These are phyloP conservation scores for Lycaena phlaeas DNA, from an alignment of 2,888 invertebrate species.

Conservation along the genomic window DNA sequence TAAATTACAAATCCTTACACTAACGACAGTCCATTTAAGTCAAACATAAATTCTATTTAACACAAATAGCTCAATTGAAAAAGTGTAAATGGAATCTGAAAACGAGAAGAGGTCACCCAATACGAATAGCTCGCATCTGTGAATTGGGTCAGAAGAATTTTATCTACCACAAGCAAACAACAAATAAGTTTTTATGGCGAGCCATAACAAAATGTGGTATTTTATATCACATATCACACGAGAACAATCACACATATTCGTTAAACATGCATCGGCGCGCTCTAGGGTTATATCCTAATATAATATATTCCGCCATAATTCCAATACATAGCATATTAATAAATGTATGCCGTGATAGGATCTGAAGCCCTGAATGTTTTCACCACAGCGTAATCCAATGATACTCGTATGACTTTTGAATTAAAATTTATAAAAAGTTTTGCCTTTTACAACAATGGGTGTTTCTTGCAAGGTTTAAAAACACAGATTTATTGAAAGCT, in stretches of 20 bases:
- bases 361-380: constrained; percentile 1
- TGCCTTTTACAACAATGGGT: too few species aligned
- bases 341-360: not conserved
- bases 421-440: too few species aligned
- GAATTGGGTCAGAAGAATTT: not conserved
- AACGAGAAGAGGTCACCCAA: not conserved
- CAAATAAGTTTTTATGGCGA: not conserved
- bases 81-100: not conserved
- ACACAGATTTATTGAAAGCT: too few species aligned
- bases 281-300: too few species aligned
- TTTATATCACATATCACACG: not conserved
- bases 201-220: not conserved
- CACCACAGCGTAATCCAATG: constrained; percentile 6
- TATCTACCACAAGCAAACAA: not conserved
- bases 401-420: not conserved
- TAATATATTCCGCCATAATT: not conserved
- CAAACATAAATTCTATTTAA: too few species aligned
- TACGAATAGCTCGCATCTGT: not conserved
- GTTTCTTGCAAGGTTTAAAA: too few species aligned
- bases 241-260: too few species aligned
- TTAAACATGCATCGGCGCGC: too few species aligned
- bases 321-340: not conserved
- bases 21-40: not conserved
- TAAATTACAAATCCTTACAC: not conserved
- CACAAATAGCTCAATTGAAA: not conserved